phyloP scores from a whole-genome alignment of 2,797 vertebrate genomes.

The Darevskia mixta region DNA sequence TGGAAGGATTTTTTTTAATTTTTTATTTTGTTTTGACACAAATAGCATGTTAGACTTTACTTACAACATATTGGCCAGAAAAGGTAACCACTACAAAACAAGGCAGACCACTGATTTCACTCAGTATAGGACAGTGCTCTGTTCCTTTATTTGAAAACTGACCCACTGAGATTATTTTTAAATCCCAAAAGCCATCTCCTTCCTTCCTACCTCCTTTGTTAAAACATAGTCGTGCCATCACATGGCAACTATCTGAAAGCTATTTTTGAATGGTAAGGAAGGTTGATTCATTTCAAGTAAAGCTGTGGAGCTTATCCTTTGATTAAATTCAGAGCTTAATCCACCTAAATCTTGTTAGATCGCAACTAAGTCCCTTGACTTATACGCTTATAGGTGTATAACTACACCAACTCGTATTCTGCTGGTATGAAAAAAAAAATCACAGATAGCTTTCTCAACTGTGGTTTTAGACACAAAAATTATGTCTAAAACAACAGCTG shows the following conservation, averaged over 20 bases:
- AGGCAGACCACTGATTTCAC: neutral
- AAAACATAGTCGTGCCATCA: neutral
- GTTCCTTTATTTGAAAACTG: neutral
- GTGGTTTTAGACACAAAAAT: no score
- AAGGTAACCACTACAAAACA: neutral
- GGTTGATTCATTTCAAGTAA: conserved; percentile 70
- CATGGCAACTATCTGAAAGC: conserved; percentile 42
- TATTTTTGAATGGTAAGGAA: conserved; percentile 40
- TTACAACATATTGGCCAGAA: neutral
- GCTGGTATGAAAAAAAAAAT: neutral
- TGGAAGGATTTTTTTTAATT: no score
- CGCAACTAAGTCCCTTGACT: conserved; percentile 46
- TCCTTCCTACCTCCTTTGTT: accelerated
- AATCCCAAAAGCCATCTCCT: neutral
- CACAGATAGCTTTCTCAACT: neutral
- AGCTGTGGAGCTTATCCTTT: conserved; percentile 69
- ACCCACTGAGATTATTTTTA: neutral
- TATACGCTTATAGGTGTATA: conserved; percentile 1
- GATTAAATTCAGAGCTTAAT: conserved; percentile 74
- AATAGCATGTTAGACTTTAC: neutral
- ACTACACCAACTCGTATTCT: neutral
- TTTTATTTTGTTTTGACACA: neutral
- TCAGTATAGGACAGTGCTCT: neutral
- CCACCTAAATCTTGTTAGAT: conserved; percentile 68
- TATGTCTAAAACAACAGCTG: accelerated